Base-by-base conservation (phyloP, 1,140 invertebrate species). In the Thaumetopoea pityocampa region DNA sequence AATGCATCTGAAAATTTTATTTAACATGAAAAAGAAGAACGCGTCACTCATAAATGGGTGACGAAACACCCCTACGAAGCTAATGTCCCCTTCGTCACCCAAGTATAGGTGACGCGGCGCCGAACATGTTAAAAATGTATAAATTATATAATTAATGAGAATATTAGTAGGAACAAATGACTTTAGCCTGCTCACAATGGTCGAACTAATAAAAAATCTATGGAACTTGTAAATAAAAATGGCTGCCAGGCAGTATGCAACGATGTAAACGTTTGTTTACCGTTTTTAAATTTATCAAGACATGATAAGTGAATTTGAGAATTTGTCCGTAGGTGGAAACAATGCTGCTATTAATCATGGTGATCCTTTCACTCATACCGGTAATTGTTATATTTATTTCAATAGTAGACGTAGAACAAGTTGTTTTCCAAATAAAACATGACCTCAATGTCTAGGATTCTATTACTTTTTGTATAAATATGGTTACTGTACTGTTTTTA, bases 281-380 rank as follows among this genome's bases (percentile, higher is more conserved):
- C 71, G 65, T 74, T 73, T 76, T 55, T 58, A 65, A 57, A 50
- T 53, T 63, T 61, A 70, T 51, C 68, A 61, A 83, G 81, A 74
- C 65, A 85, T 85, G 83, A 72, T 85, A 71, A 86, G 78, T 83
- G 84, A 85, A 69, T 85, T 86, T 70, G 81, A 84, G 64, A 85
- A 81, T 67, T 78, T 86, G 63, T 84, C 84, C 65, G 74, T 86
- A 48, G 70, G 80, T 65, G 79, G 82, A 64, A 81, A 70, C 49
- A 82, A 81, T 56, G 56, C 73, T 54, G 64, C 77, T 17, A 82
- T 53, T 60, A 81, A 79, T 72, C 82, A 85, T 77, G 77, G 66
- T 51, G 82, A 84, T 62, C 77, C 74, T 27, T 85, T 80, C 48
- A 70, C 72, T 44, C 83, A 83, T 53, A 68, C 74, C 50, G 80